A percentile compares a stretch with the other conserved stretches of the same genome.
phyloP scores from a whole-genome alignment of 2,113 vertebrate genomes.

The Phasianus colchicus region DNA sequence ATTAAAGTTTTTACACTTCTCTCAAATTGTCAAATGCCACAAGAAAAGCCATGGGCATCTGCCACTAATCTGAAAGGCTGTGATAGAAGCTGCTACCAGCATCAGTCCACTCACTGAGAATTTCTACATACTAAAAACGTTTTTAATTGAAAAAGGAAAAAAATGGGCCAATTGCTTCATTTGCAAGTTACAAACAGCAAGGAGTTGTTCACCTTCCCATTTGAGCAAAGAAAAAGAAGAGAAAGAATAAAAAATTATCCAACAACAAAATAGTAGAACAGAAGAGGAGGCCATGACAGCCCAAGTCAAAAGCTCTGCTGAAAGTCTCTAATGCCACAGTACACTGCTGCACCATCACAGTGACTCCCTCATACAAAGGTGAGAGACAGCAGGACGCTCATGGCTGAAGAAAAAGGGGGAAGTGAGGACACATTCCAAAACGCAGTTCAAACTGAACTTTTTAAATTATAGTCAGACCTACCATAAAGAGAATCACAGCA shows the following conservation, averaged over 20 bases:
- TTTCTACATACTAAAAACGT: slow-evolving; percentile 8
- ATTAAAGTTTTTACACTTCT: slow-evolving; percentile 25
- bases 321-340: neutral
- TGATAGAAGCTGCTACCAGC: slow-evolving; percentile 13
- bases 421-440: neutral
- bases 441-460: neutral
- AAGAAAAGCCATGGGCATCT: slow-evolving; percentile 56
- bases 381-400: neutral
- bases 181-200: neutral
- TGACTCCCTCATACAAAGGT: neutral
- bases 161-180: neutral
- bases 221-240: neutral
- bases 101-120: neutral
- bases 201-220: neutral
- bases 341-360: neutral
- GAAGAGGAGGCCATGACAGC: neutral
- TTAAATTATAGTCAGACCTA: neutral
- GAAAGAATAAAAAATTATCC: neutral
- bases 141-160: neutral
- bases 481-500: neutral
- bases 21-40: slow-evolving; percentile 52
- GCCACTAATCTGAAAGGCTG: slow-evolving; percentile 31
- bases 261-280: neutral
- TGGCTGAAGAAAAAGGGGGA: neutral
- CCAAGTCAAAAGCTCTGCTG: neutral